Base-by-base conservation (phyloP, 2,797 vertebrate genomes). In the Basileuterus tristriatus region DNA sequence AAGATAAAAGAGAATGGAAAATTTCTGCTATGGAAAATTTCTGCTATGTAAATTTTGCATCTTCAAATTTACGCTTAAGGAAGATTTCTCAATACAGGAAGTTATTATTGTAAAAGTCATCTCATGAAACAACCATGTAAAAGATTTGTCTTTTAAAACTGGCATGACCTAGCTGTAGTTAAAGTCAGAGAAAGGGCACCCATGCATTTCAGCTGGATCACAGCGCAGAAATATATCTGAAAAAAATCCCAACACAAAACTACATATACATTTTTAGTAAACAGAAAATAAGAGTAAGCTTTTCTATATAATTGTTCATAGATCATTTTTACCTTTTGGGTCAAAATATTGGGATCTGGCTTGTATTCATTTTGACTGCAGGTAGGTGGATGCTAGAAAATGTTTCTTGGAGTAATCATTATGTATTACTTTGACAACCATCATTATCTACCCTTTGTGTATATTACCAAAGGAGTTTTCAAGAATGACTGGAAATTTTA, bases 1-100 rank as follows among this genome's bases (percentile, higher is more conserved):
- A 95, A 88, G 94, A 96, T 92, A 69, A 96, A 96, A 95, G 77
- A 72, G 93, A 94, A 89, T 67, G 62, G 85, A 94, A 93, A 83
- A 86, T 63, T 91, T 92, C 65, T 90, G 47, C 36, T 37, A n/a
- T 1, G 1, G 79, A 93, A 87, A 81, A 81, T 76, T 89, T 88
- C 65, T 90, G 47, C 36, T 37, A 37, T 1, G 1, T 76, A 93
- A 87, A 81, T 89, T 88, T 52, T 59, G 47, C 47, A 72, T 92
- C 65, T 72, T 87, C 74, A 77, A 36, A 69, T 87, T 62, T 87
- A 77, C 36, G 65, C n/a, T 71, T 81, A 78, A 75, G 62, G 62
- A 92, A 87, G 71, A 90, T 87, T 83, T 92, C 68, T 89, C 76
- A 36, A 11, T 62, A 37, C 65, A 83, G n/a, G 16, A 94, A 92